Conservation (phyloP, 1,140 invertebrate genomes). For the Drosophila obscura region DNA sequence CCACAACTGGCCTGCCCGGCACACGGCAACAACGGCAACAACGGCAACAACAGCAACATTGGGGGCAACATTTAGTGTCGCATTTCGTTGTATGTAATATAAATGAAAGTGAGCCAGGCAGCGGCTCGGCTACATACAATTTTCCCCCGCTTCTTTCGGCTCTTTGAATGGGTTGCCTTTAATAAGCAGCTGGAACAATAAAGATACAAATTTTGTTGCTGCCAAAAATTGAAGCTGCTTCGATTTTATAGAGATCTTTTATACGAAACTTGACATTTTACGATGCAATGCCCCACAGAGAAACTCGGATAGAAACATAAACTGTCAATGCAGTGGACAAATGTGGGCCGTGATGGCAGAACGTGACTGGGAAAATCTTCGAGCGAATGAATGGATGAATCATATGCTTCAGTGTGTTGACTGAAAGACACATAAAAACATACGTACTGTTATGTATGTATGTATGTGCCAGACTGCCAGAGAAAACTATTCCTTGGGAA, state of each 20-base stretch:
- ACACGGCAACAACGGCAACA: conserved; percentile 4
- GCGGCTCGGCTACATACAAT: conserved; percentile 19
- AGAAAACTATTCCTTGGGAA: conserved; percentile 29
- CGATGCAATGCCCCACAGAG: conserved; percentile 49
- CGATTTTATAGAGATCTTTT: conserved; percentile 69
- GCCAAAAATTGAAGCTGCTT: conserved; percentile 62
- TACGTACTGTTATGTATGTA: no score
- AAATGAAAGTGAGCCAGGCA: conserved; percentile 77
- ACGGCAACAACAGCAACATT: conserved; percentile 34
- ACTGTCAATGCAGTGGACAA: conserved; percentile 20
- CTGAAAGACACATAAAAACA: conserved; percentile 24
- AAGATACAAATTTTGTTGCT: conserved; percentile 70
- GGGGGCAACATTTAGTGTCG: conserved; percentile 72
- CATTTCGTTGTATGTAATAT: conserved; percentile 81
- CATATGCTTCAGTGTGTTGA: conserved; percentile 18
- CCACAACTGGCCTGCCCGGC: conserved; percentile 51
- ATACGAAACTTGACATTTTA: conserved; percentile 49
- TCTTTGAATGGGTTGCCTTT: conserved; percentile 63
- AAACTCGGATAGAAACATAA: conserved; percentile 55
- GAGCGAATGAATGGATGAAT: conserved; percentile 26
- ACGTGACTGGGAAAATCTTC: conserved; percentile 55
- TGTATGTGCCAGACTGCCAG: conserved; percentile 15
- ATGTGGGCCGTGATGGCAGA: conserved; percentile 31
- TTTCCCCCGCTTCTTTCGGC: conserved; percentile 18
- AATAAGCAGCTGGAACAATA: conserved; percentile 69